These are phyloP conservation scores for Platorchestia sp. DNA, from an alignment of 1,140 invertebrate species.

Conservation along the genomic window DNA sequence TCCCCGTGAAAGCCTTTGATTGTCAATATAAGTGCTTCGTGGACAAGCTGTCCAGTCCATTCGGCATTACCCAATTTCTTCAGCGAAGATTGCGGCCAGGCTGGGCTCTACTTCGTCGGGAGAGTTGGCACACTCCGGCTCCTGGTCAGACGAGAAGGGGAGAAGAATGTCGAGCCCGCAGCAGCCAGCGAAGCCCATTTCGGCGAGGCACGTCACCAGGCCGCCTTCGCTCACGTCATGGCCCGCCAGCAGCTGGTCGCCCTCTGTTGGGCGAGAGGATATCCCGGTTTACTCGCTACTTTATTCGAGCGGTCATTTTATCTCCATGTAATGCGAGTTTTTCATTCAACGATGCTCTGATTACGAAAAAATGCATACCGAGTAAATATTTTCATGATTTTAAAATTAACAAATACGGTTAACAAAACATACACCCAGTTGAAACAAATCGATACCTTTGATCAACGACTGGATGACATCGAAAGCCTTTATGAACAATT, in stretches of 20 bases:
- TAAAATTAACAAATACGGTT: too few species aligned
- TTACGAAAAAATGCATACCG: too few species aligned
- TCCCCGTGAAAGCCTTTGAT: background rate
- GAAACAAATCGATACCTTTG: constrained; percentile 73
- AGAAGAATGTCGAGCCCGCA: constrained; percentile 77
- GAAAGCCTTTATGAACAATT: constrained; percentile 82
- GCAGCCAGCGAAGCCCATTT: constrained; percentile 96
- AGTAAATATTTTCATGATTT: too few species aligned
- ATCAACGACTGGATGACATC: constrained; percentile 86
- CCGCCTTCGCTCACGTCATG: constrained; percentile 98
- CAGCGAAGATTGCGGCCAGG: constrained; percentile 62
- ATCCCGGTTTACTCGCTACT: too few species aligned
- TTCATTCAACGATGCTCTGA: too few species aligned
- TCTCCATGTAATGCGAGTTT: too few species aligned
- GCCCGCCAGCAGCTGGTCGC: constrained; percentile 84
- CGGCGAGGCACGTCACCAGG: constrained; percentile 87
- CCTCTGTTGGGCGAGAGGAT: constrained; percentile 72
- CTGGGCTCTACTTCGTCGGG: constrained; percentile 70
- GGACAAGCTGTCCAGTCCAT: background rate
- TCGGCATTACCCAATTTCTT: constrained; percentile 63
- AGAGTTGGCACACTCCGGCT: constrained; percentile 73
- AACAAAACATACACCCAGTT: too few species aligned
- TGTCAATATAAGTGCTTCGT: background rate
- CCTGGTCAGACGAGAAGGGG: constrained; percentile 56
- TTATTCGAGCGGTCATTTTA: too few species aligned